These are phyloP conservation scores for Bibio marci DNA, from an alignment of 2,888 invertebrate species.

Conservation along the genomic window DNA sequence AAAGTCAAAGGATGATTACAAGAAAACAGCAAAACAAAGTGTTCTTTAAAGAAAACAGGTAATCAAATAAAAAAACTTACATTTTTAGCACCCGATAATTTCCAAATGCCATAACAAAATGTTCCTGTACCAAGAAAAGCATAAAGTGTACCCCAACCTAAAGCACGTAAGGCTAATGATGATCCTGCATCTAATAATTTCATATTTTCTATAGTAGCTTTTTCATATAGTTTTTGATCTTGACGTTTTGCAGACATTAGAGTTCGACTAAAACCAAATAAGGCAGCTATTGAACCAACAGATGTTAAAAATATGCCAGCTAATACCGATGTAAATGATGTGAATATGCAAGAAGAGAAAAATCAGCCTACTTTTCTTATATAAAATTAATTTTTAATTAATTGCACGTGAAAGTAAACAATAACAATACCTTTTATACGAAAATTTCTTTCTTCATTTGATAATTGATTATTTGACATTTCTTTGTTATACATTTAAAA, in stretches of 20 bases:
- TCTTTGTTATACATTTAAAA: too few relatives aligned
- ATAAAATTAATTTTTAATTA: too few relatives aligned
- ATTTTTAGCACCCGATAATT: slow-evolving; percentile 68
- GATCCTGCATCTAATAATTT: slow-evolving; percentile 61
- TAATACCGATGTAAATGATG: too few relatives aligned
- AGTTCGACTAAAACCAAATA: slow-evolving; percentile 68
- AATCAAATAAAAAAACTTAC: slow-evolving; percentile 32
- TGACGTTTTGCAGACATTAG: slow-evolving; percentile 59
- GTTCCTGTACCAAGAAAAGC: slow-evolving; percentile 71
- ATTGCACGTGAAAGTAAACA: background rate
- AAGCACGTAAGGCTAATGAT: slow-evolving; percentile 61
- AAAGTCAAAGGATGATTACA: background rate
- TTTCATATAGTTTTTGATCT: slow-evolving; percentile 62
- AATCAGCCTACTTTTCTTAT: too few relatives aligned
- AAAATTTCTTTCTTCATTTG: background rate
- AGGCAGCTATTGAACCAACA: slow-evolving; percentile 49
- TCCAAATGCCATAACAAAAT: slow-evolving; percentile 73
- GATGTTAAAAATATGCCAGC: slow-evolving; percentile 25
- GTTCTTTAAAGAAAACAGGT: too few relatives aligned
- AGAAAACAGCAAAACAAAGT: too few relatives aligned
- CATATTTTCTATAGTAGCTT: slow-evolving; percentile 44
- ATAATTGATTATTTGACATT: background rate
- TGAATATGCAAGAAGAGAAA: background rate
- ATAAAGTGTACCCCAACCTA: slow-evolving; percentile 76
- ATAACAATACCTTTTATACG: background rate